These are phyloP conservation scores for Teleiodes luculella DNA, from an alignment of 2,888 invertebrate species.

Conservation along the genomic window DNA sequence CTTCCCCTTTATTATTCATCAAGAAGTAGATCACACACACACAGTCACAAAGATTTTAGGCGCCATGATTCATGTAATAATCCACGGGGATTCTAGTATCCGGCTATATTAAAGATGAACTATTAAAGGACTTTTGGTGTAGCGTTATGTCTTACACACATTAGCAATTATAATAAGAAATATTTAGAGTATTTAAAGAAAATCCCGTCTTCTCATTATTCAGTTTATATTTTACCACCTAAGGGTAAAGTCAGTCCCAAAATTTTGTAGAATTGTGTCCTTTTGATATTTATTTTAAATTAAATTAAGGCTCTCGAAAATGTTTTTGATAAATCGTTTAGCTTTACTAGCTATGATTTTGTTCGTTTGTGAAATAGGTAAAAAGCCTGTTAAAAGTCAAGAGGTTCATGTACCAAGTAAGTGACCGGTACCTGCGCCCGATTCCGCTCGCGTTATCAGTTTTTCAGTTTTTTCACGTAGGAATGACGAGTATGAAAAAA, in stretches of 20 bases:
- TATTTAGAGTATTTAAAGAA: neutral
- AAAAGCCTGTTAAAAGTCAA: conserved; percentile 45
- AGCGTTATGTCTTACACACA: neutral
- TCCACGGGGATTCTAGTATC: neutral
- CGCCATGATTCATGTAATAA: neutral
- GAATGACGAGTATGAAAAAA: too few species aligned
- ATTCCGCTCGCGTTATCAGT: too few species aligned
- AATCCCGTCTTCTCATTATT: neutral
- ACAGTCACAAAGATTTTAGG: neutral
- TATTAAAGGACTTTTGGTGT: conserved; percentile 12
- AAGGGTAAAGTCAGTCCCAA: conserved; percentile 13
- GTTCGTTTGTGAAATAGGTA: conserved; percentile 39
- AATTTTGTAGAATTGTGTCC: neutral
- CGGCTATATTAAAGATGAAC: neutral
- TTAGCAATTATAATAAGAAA: neutral
- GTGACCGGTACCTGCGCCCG: too few species aligned
- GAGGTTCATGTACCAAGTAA: conserved; percentile 48
- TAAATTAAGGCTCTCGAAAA: conserved; percentile 23
- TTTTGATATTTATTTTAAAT: neutral
- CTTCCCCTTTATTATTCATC: neutral
- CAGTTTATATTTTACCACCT: conserved; percentile 5
- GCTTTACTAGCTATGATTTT: conserved; percentile 36
- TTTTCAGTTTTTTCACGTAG: too few species aligned
- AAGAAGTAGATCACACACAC: neutral
- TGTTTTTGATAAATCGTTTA: conserved; percentile 34